Percentiles rank a stretch among this genome's conserved stretches.
Conservation (phyloP, 2,797 vertebrate genomes). For the Myiotriccus ornatus region DNA sequence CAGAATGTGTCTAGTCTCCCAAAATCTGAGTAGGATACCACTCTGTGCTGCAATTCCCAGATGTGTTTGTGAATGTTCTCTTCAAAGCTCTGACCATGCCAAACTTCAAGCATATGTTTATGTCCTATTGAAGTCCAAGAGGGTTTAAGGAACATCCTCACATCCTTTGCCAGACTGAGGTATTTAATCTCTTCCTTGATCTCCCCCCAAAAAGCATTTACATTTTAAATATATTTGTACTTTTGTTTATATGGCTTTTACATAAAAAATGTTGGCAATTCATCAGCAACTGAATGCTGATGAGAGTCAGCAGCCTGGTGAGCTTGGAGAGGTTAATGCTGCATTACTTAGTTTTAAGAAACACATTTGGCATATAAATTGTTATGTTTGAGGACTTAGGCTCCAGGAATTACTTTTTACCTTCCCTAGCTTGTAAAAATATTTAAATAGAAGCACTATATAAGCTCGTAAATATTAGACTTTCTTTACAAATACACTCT, state of each 20-base stretch:
- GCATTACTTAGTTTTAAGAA: constrained; percentile 23
- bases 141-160: neutral
- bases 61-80: neutral
- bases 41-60: neutral
- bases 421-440: constrained; percentile 11
- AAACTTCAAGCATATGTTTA: constrained; percentile 19
- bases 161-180: constrained; percentile 22
- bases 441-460: neutral
- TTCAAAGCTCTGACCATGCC: neutral
- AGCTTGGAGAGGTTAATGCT: neutral
- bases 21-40: neutral
- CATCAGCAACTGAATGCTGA: constrained; percentile 30
- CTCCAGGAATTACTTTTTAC: constrained; percentile 12
- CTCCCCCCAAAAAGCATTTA: constrained; percentile 14
- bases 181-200: constrained; percentile 44
- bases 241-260: constrained; percentile 35
- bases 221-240: constrained; percentile 39
- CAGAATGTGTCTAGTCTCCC: neutral
- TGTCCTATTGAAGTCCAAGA: neutral
- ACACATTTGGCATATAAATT: constrained; percentile 13
- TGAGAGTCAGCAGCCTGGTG: neutral
- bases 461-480: constrained; percentile 30
- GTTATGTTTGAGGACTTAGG: neutral
- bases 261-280: constrained; percentile 49
- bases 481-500: neutral